phyloP scores from a whole-genome alignment of 2,797 vertebrate genomes.

The Morelia viridis region DNA sequence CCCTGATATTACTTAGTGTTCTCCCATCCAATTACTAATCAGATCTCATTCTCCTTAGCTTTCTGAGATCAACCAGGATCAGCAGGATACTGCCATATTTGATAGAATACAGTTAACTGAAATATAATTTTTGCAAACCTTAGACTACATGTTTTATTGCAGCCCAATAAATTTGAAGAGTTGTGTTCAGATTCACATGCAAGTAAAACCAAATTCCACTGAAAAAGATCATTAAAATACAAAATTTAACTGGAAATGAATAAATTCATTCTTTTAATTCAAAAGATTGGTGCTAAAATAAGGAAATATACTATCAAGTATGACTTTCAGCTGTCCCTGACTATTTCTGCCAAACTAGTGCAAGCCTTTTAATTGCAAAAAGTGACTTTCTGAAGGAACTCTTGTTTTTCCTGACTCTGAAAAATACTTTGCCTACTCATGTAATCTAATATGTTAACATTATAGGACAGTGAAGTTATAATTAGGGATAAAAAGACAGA shows the following conservation, averaged over 20 bases:
- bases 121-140: background rate
- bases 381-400: background rate
- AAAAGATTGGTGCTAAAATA: slow-evolving; percentile 8
- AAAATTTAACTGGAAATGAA: slow-evolving; percentile 1
- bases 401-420: slow-evolving; percentile 21
- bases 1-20: background rate
- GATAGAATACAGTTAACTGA: background rate
- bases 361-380: background rate
- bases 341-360: background rate
- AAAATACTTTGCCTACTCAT: slow-evolving; percentile 15
- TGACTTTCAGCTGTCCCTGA: slow-evolving; percentile 16
- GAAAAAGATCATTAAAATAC: background rate
- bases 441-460: slow-evolving; percentile 36
- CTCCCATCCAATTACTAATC: background rate
- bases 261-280: background rate
- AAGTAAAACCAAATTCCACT: background rate
- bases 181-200: background rate
- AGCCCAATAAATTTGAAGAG: background rate
- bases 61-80: background rate
- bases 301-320: slow-evolving; percentile 12
- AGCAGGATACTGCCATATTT: background rate
- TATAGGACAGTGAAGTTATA: slow-evolving; percentile 94
- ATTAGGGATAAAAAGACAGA: slow-evolving; percentile 95
- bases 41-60: background rate
- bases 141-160: background rate